Evolutionary conservation across 2,113 vertebrate genomes (phyloP), one percentile per base, ranked within the genome.

Genomic region (Stomatorhinus ivindoensis): DNA sequence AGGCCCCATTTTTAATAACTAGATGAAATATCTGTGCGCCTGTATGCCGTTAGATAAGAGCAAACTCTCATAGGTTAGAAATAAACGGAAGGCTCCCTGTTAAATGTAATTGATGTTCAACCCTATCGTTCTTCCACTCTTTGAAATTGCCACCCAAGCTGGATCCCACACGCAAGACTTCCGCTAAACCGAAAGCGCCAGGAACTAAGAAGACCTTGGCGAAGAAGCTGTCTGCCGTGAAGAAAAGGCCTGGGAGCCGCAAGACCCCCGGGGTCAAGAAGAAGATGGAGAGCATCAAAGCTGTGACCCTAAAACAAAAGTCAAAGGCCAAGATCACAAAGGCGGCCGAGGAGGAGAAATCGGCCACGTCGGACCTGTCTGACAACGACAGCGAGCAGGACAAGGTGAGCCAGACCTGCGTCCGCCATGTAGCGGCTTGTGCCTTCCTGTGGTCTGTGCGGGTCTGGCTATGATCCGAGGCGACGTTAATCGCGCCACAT

Each of bases 401-500:
- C 85, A 93, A 94, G 92, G 94, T 94, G 27, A 47, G 46, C 35
- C 87, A 31, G 24, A 21, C 69, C 31, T 61, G 15, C 5, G 44
- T 46, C 5, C 44, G 5, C 4, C 5, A 6, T 6, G 44, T 46
- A 6, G 6, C 21, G 24, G 21, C 58, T n/a, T 10, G 24, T 27
- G n/a, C n/a, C 3, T 27, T 27, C 44, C 31, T 82, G 13, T 17
- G 76, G 35, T 82, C 76, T 19, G 13, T 19, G 3, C 9, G 0
- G 39, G 17, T 82, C 76, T 82, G 76, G 35, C 11, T 42, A 8
- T 15, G 48, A 73, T 53, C n/a, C 65, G 10, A 55, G 31, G 24
- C 7, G 9, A 39, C 53, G 31, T 73, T 47, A 73, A 87, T 6
- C 1, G 53, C 91, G 88, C 88, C 89, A 27, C 92, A 98, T 97